Evolutionary conservation across 2,113 vertebrate species (phyloP), one percentile per base, ranked within the genome.

Genomic region (Forbesichthys agassizii): DNA sequence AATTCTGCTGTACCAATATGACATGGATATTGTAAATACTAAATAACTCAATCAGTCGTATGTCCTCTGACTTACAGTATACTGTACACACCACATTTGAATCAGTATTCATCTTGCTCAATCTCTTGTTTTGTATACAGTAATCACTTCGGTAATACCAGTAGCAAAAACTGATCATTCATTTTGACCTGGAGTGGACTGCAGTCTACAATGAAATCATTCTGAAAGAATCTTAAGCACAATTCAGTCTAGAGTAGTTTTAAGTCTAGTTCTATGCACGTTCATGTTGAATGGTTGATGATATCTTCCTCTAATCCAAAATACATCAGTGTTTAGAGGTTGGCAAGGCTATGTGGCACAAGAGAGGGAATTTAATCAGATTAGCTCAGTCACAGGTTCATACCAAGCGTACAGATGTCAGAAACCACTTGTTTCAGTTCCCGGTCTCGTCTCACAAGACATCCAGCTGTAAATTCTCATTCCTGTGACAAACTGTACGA

Each of bases 21-120:
- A 78, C 88, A 88, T 90, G 83, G 88, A 84, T 80, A 89, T 82
- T 96, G 95, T 96, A 95, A 86, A 96, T 94, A 95, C 11, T 56
- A 69, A 83, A 69, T 80, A 77, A 90, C 88, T 80, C 77, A 68
- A 78, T 79, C 68, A 77, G 87, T 91, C 75, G 81, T 80, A 85
- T 85, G 73, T 88, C 80, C 74, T 84, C 74, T 27, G 74, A 85
- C 78, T 73, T 85, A 65, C 79, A 79, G 66, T 58, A 74, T 89
- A 91, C 86, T 83, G 74, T 81, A 65, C 82, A 77, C 80, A n/a
- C 49, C 27, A 14, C 13, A 52, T 20, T 53, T 36, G 10, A 66
- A 66, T 87, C 74, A 72, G 77, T 86, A 82, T 86, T 86, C 79
- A 78, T 71, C 82, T 76, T 85, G 82, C 73, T 78, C 46, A 76